Base-by-base conservation (phyloP, 1,140 invertebrate genomes). In the Drosophila quadrilineata region DNA sequence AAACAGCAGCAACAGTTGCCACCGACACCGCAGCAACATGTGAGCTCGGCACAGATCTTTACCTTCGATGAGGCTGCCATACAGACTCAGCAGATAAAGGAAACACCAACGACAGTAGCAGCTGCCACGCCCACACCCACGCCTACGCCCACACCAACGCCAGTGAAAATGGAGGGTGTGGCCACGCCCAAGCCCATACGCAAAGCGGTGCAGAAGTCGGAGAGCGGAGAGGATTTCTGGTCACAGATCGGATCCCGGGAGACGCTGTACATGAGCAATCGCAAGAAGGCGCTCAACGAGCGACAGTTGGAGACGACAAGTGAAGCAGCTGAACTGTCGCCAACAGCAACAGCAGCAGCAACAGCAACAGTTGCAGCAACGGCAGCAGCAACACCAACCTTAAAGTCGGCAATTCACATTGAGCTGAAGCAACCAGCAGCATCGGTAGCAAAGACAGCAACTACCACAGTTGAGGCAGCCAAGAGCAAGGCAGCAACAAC, bases 181-280 rank as follows among this genome's bases (percentile, higher is more conserved):
- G 87, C 75, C 26, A 89, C 73, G 14, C 75, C 79, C 29, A 88
- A 87, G 3, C 68, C 79, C 21, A 88, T 87, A 3, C 29, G 59
- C 0, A 87, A 82, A 21, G 56, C 65, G 0, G 2, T 88, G 3
- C 63, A 84, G 19, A 88, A 88, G 53, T 89, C 87, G 2, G 86
- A 88, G 2, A 90, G 88, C 29, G 87, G 74, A 1, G 88, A 89
- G 29, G 89, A 90, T 65, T 90, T 90, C 59, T 90, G 89, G 89
- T 71, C 79, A 0, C 75, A 87, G 50, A 80, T 90, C 6, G 86
- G 88, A 0, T 71, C 75, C 0, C 38, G 89, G 5, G 89, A 90
- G 57, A 88, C 88, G 1, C 57, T 89, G n/a, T 87, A 89, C 53
- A 88, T 89, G 85, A 82, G 38, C 24, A 87, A 89, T 56, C 85